Conservation (phyloP, 2,888 invertebrate species). For the Caenorhabditis panamensis region DNA sequence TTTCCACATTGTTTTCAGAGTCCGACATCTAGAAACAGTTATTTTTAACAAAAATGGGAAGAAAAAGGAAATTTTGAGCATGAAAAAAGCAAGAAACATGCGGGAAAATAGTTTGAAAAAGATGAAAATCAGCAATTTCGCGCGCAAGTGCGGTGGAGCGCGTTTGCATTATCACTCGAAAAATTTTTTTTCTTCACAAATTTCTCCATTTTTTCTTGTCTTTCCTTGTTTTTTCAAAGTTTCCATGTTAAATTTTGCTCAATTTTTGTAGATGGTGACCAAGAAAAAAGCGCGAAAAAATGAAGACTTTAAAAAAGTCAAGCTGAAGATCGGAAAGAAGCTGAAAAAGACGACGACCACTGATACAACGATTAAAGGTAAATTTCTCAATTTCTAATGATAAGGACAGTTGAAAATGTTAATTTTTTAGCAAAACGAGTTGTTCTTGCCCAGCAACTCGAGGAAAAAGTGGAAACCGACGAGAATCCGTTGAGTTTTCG, state of each 20-base stretch:
- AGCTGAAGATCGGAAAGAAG: slow-evolving; percentile 76
- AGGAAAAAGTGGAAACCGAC: slow-evolving; percentile 65
- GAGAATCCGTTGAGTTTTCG: slow-evolving; percentile 65
- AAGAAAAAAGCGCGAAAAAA: slow-evolving; percentile 71
- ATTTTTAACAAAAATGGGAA: background rate
- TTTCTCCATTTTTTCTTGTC: background rate
- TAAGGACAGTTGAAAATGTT: background rate
- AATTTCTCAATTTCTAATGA: background rate
- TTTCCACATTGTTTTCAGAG: slow-evolving; percentile 38
- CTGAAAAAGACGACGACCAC: slow-evolving; percentile 74
- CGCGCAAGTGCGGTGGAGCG: slow-evolving; percentile 42
- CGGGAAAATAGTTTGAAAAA: slow-evolving; percentile 1
- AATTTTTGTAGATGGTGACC: slow-evolving; percentile 52
- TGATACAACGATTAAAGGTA: slow-evolving; percentile 71
- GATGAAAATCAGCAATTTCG: slow-evolving; percentile 7
- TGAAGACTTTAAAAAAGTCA: slow-evolving; percentile 74
- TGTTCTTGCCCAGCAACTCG: slow-evolving; percentile 62
- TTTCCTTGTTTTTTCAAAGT: background rate
- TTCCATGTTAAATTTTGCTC: background rate
- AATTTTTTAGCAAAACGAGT: slow-evolving; percentile 62
- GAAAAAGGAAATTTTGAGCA: background rate
- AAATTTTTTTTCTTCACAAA: background rate
- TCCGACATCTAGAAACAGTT: slow-evolving; percentile 48
- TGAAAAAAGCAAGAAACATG: slow-evolving; percentile 15
- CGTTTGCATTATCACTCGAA: slow-evolving; percentile 4